Percentiles rank a stretch among this genome's conserved stretches.
phyloP scores from a whole-genome alignment of 2,888 invertebrate genomes.

The Ypsolopha scabrella region DNA sequence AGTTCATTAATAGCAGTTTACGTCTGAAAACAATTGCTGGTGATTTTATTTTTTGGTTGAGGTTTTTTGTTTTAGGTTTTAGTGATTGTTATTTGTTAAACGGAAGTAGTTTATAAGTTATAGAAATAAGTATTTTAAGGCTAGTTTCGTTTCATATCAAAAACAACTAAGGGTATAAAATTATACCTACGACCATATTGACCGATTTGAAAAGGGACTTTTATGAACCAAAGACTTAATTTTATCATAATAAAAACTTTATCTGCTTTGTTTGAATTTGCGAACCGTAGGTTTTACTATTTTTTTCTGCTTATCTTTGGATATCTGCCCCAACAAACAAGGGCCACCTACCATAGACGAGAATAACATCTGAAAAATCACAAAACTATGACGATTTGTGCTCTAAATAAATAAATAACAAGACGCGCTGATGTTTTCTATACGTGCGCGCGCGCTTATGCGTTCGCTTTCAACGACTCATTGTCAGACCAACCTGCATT shows the following conservation, averaged over 20 bases:
- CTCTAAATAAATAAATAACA: not conserved
- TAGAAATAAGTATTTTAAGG: too few species aligned
- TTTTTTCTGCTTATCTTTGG: not conserved
- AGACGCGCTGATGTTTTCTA: not conserved
- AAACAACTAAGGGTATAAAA: too few species aligned
- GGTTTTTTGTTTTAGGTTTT: not conserved
- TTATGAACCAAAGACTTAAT: too few species aligned
- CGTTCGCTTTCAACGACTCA: constrained; percentile 50
- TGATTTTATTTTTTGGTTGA: not conserved
- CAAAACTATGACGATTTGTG: not conserved
- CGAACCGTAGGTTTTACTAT: not conserved
- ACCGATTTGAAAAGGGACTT: too few species aligned
- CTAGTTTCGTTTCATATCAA: too few species aligned
- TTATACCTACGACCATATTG: too few species aligned
- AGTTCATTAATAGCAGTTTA: constrained; percentile 47
- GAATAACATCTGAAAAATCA: not conserved
- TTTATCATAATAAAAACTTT: too few species aligned
- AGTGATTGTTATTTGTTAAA: too few species aligned
- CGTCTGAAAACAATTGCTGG: constrained; percentile 23
- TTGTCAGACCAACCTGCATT: constrained; percentile 41
- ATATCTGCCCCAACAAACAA: not conserved
- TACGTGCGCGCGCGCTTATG: constrained; percentile 25
- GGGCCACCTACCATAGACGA: too few species aligned
- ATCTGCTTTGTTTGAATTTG: too few species aligned
- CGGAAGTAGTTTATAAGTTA: too few species aligned